These are phyloP conservation scores for Glossophaga mutica DNA, from an alignment of 2,797 vertebrate genomes.

Conservation along the genomic window DNA sequence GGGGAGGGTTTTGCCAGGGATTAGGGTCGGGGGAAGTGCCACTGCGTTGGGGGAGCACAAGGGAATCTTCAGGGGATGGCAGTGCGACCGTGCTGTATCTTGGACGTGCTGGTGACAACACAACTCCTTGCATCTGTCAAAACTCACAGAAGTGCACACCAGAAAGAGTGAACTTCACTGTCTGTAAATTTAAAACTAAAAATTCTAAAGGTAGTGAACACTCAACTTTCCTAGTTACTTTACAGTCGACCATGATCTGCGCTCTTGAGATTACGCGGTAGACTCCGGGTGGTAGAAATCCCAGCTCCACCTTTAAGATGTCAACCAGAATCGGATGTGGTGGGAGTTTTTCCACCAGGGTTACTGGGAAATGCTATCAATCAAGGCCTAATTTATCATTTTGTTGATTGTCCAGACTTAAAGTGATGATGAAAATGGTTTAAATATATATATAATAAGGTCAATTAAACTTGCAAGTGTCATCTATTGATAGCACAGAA, in stretches of 20 bases:
- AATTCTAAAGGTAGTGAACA: not conserved
- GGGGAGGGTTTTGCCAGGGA: not conserved
- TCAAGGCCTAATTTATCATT: not conserved
- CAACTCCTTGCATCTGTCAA: not conserved
- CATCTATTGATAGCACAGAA: not conserved
- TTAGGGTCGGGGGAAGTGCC: no score
- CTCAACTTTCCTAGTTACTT: not conserved
- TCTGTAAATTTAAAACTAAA: not conserved
- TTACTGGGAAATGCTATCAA: not conserved
- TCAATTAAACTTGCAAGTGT: not conserved
- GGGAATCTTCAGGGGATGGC: not conserved
- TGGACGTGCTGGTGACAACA: not conserved
- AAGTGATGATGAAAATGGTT: not conserved
- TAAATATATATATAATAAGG: not conserved
- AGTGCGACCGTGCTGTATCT: not conserved
- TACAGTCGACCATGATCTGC: not conserved
- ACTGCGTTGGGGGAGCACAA: no score
- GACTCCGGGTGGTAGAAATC: not conserved
- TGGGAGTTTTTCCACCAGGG: not conserved
- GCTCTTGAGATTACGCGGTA: not conserved
- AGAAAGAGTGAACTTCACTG: not conserved
- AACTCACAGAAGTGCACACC: not conserved
- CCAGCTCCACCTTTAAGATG: not conserved
- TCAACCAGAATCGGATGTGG: not conserved
- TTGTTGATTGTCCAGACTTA: not conserved